Evolutionary conservation across 2,797 vertebrate species (phyloP), one percentile per base, ranked within the genome.

Genomic region (Platalea minor): DNA sequence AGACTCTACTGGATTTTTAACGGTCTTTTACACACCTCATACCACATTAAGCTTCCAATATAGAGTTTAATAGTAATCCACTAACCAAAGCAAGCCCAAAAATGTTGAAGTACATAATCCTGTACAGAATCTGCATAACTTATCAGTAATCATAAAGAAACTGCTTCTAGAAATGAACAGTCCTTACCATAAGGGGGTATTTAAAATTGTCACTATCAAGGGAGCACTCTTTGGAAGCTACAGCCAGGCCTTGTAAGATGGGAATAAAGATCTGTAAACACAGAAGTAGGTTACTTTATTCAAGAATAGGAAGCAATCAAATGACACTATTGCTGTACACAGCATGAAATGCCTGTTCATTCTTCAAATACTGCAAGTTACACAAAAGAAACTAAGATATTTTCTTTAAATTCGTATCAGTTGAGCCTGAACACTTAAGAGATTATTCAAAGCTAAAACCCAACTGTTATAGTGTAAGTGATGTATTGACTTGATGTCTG

Each of bases 191-290:
- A 65, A 99, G 98, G 35, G 99, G 99, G 73, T 99, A 99, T 98
- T 99, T 99, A 97, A 99, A 99, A 98, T 99, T 99, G 98, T 99
- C 99, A 84, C 99, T 99, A 91, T 99, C 99, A 33, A 99, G 99
- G 91, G 99, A 99, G 97, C 99, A 99, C 97, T 99, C 99, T 98
- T 99, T 99, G 93, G 99, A 99, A 96, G 99, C 99, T 93, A 98
- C 97, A 93, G 98, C 98, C 95, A 99, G 98, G 74, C 99, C 99
- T 98, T 99, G 99, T 95, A 99, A 98, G 96, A 99, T 99, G 65
- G 99, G 99, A 97, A 99, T 97, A 95, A 99, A 99, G 94, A 99
- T 99, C 99, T 99, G 97, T 31, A 97, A 95, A 97, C 72, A 50
- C 25, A 89, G 23, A 96, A 92, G 51, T 5, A 25, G 24, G 90